Percentiles rank a stretch among this genome's conserved stretches.
These are phyloP conservation scores for Vidua macroura DNA, from an alignment of 2,113 vertebrate species.

Conservation along the genomic window DNA sequence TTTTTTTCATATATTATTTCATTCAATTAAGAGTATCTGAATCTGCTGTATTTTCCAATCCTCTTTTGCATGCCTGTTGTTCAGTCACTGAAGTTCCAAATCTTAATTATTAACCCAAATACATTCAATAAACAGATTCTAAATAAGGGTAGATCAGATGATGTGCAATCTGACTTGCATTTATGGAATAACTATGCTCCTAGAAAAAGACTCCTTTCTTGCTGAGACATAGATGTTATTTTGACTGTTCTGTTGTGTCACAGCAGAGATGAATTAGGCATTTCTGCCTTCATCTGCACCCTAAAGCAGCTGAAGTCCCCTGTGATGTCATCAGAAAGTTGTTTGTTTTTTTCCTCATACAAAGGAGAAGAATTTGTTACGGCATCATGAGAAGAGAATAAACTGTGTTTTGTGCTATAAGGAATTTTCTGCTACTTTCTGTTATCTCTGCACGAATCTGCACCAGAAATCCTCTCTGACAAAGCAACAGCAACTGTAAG, in stretches of 20 bases:
- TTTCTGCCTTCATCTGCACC: slow-evolving; percentile 54
- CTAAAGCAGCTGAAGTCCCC: slow-evolving; percentile 55
- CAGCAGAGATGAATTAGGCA: slow-evolving; percentile 60
- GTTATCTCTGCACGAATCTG: slow-evolving; percentile 9
- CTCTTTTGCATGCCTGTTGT: slow-evolving; percentile 59
- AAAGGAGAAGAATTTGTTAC: slow-evolving; percentile 54
- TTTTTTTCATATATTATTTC: slow-evolving; percentile 5
- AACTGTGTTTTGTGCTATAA: slow-evolving; percentile 39
- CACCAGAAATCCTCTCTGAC: slow-evolving; percentile 40
- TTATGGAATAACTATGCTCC: slow-evolving; percentile 68
- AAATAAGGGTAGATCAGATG: slow-evolving; percentile 70
- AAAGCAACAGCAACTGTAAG: slow-evolving; percentile 26
- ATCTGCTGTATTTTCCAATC: slow-evolving; percentile 40
- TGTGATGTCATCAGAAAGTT: slow-evolving; percentile 72
- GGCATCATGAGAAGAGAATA: slow-evolving; percentile 61
- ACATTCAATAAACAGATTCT: slow-evolving; percentile 69
- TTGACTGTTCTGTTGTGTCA: slow-evolving; percentile 63
- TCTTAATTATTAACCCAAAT: slow-evolving; percentile 71
- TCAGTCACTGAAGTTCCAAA: slow-evolving; percentile 66
- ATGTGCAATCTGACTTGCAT: slow-evolving; percentile 65
- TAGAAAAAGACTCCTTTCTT: slow-evolving; percentile 66
- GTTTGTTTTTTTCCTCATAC: neutral
- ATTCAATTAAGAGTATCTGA: slow-evolving; percentile 34
- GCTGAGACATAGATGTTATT: slow-evolving; percentile 56
- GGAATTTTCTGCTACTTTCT: slow-evolving; percentile 52